Evolutionary conservation across 2,888 invertebrate species (phyloP).

Genomic region (Macrophya alboannulata): DNA sequence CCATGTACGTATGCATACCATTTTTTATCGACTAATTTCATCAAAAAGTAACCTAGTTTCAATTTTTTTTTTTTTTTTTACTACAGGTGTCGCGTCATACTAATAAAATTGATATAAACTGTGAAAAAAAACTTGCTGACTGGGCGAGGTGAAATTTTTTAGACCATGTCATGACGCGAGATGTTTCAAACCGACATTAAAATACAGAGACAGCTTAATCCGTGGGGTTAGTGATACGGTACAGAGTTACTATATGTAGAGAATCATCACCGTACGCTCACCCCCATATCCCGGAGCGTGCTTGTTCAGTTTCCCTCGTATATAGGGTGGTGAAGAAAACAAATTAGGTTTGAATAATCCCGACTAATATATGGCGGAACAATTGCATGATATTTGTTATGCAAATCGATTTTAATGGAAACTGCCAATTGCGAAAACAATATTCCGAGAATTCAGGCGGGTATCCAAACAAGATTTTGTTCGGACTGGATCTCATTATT

Average conservation of each 20-base stretch:
- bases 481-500: slow-evolving; percentile 42
- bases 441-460: slow-evolving; percentile 49
- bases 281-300: slow-evolving; percentile 4
- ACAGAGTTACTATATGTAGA: not conserved
- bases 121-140: not conserved
- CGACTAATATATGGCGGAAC: slow-evolving; percentile 55
- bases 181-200: slow-evolving; percentile 3
- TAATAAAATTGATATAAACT: not conserved
- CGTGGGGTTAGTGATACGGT: slow-evolving; percentile 25
- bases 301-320: slow-evolving; percentile 23
- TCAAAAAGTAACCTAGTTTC: not conserved
- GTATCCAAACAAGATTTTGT: slow-evolving; percentile 50
- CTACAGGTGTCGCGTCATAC: not conserved
- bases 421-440: slow-evolving; percentile 57
- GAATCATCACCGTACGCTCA: slow-evolving; percentile 23
- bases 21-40: slow-evolving; percentile 1
- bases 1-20: not conserved
- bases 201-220: not conserved
- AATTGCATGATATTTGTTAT: slow-evolving; percentile 56
- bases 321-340: slow-evolving; percentile 46
- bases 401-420: slow-evolving; percentile 51
- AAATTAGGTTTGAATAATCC: slow-evolving; percentile 57
- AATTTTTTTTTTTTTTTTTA: slow-evolving; percentile 1
- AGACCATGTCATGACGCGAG: not conserved
- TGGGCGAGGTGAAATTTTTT: not conserved